Conservation (phyloP, 2,888 invertebrate species). For the Trimorus sp. region DNA sequence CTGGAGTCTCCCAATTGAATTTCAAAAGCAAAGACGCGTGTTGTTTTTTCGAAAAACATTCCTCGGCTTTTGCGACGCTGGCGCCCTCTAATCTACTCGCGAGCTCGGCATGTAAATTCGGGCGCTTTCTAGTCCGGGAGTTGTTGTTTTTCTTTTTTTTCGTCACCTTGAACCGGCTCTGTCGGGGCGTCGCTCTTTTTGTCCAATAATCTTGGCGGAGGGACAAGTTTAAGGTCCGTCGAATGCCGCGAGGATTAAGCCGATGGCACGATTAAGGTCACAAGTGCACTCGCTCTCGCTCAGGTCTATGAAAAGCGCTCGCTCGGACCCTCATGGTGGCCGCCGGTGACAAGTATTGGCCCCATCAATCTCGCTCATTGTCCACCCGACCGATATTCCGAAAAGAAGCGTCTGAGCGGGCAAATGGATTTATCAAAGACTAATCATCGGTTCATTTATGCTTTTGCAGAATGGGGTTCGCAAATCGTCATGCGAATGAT, state of each 20-base stretch:
- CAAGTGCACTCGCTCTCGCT: constrained; percentile 21
- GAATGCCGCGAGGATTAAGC: constrained; percentile 10
- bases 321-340: constrained; percentile 19
- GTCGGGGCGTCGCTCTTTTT: constrained; percentile 9
- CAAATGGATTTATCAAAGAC: constrained; percentile 4
- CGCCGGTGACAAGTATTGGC: constrained; percentile 22
- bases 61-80: no score
- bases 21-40: no score
- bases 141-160: background rate
- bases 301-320: constrained; percentile 15
- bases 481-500: no score
- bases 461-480: no score
- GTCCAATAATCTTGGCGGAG: constrained; percentile 11
- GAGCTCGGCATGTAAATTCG: no score
- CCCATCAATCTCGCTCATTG: constrained; percentile 29
- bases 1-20: no score
- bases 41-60: no score
- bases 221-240: constrained; percentile 31
- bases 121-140: no score
- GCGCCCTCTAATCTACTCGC: no score
- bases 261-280: constrained; percentile 22
- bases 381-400: background rate
- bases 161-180: constrained; percentile 11
- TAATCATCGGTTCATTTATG: background rate
- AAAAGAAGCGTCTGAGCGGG: background rate